Conservation (phyloP, 23 tunicate genomes). For the Botrylloides violaceus region DNA sequence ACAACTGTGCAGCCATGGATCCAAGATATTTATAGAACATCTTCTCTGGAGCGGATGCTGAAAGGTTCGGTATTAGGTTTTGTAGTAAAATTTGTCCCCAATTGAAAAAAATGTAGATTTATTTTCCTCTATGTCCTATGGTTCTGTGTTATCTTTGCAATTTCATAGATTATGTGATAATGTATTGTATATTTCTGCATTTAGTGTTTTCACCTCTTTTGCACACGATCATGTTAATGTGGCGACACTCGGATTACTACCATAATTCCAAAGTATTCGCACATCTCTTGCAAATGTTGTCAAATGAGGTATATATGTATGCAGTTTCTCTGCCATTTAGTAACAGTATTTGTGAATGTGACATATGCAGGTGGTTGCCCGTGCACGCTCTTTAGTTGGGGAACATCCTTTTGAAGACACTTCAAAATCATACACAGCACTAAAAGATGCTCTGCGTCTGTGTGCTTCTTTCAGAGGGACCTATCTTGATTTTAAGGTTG, state of each 20-base stretch:
- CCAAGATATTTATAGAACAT: conserved; percentile 75
- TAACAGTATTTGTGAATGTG: too few relatives aligned
- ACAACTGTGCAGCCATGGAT: conserved; percentile 84
- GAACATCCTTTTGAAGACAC: conserved; percentile 83
- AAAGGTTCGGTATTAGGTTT: conserved; percentile 39
- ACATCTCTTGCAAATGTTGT: conserved; percentile 78
- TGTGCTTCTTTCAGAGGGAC: conserved; percentile 95
- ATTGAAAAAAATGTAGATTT: background rate
- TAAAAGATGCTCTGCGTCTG: conserved; percentile 83
- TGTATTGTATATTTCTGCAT: background rate
- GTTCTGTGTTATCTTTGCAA: background rate
- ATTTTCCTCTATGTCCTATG: too few relatives aligned
- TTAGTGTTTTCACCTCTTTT: conserved; percentile 85
- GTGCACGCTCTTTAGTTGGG: conserved; percentile 76
- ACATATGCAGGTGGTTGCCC: conserved; percentile 71
- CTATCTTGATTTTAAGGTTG: conserved; percentile 74
- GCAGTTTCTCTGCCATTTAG: too few relatives aligned
- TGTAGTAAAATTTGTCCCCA: background rate
- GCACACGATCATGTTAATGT: conserved; percentile 64
- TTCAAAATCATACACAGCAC: conserved; percentile 60
- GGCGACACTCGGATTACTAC: conserved; percentile 87
- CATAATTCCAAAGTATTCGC: conserved; percentile 76
- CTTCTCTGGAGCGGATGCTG: conserved; percentile 57
- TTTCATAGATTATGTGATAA: background rate
- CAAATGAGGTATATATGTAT: conserved; percentile 94